phyloP scores from a whole-genome alignment of 2,888 invertebrate species.

The Hyppa rectilinea region DNA sequence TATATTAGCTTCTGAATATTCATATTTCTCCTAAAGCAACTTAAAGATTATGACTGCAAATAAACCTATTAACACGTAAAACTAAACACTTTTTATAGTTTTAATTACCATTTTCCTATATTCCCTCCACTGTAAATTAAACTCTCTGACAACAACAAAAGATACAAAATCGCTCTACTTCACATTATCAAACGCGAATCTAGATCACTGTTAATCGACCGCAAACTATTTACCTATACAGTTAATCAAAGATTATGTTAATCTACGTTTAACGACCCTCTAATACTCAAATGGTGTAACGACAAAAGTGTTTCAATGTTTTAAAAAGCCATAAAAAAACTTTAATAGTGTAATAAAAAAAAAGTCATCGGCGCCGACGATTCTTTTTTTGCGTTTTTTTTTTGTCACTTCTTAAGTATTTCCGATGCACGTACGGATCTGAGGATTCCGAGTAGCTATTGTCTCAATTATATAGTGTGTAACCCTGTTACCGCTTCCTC shows the following conservation, averaged over 20 bases:
- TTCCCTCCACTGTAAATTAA: neutral
- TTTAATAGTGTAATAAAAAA: slow-evolving; percentile 56
- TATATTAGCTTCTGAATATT: slow-evolving; percentile 8
- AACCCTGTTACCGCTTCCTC: slow-evolving; percentile 75
- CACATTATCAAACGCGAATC: slow-evolving; percentile 13
- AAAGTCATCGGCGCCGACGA: slow-evolving; percentile 50
- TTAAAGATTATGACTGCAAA: slow-evolving; percentile 4
- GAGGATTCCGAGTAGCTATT: slow-evolving; percentile 69
- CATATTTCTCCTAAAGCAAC: neutral
- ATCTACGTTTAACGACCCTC: slow-evolving; percentile 46
- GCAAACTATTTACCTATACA: slow-evolving; percentile 34
- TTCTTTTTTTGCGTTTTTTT: slow-evolving; percentile 51
- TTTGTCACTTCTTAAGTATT: slow-evolving; percentile 72
- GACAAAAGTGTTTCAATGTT: slow-evolving; percentile 54
- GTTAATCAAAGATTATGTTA: slow-evolving; percentile 50
- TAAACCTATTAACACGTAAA: slow-evolving; percentile 11
- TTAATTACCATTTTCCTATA: slow-evolving; percentile 5
- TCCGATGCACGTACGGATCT: slow-evolving; percentile 74
- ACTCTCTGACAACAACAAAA: neutral
- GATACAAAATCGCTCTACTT: neutral
- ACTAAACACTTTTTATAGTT: slow-evolving; percentile 12
- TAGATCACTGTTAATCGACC: slow-evolving; percentile 19
- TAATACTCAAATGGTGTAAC: slow-evolving; percentile 36
- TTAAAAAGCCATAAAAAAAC: slow-evolving; percentile 62
- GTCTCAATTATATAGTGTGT: slow-evolving; percentile 82